A percentile compares a stretch with the other conserved stretches of the same genome.
These are phyloP conservation scores for Chrysolina americana DNA, from an alignment of 2,888 invertebrate species.

Conservation along the genomic window DNA sequence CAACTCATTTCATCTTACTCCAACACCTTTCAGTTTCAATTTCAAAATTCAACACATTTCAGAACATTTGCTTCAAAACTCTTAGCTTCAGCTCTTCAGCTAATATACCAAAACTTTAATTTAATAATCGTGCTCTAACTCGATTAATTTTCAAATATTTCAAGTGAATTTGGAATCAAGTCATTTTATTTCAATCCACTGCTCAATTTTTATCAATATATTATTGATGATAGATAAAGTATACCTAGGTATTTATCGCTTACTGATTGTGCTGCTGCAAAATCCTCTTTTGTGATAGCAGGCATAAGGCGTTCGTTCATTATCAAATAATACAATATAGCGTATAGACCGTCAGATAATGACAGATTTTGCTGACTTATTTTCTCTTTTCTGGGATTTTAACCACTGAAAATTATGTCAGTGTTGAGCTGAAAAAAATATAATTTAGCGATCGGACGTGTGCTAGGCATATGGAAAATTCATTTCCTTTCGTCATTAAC, in stretches of 20 bases:
- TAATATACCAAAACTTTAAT: not conserved
- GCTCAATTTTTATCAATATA: not conserved
- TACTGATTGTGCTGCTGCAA: not conserved
- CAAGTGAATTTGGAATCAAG: not conserved
- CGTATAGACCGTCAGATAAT: too few relatives aligned
- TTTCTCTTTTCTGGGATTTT: too few relatives aligned
- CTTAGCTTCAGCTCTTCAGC: not conserved
- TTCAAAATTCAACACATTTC: not conserved
- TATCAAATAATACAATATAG: not conserved
- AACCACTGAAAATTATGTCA: too few relatives aligned
- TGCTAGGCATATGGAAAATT: too few relatives aligned
- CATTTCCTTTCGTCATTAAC: too few relatives aligned
- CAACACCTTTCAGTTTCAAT: not conserved
- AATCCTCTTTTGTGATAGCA: not conserved
- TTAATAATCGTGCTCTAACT: not conserved
- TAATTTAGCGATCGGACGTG: too few relatives aligned
- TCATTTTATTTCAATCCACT: not conserved
- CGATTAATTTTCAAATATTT: not conserved
- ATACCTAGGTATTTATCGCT: not conserved
- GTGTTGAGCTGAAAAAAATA: too few relatives aligned
- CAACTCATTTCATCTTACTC: not conserved
- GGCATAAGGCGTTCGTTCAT: not conserved
- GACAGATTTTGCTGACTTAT: too few relatives aligned
- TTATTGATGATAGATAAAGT: not conserved
- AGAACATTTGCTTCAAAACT: not conserved